Base-by-base conservation (phyloP, 1,140 invertebrate species). In the Brachionus paranguensis region DNA sequence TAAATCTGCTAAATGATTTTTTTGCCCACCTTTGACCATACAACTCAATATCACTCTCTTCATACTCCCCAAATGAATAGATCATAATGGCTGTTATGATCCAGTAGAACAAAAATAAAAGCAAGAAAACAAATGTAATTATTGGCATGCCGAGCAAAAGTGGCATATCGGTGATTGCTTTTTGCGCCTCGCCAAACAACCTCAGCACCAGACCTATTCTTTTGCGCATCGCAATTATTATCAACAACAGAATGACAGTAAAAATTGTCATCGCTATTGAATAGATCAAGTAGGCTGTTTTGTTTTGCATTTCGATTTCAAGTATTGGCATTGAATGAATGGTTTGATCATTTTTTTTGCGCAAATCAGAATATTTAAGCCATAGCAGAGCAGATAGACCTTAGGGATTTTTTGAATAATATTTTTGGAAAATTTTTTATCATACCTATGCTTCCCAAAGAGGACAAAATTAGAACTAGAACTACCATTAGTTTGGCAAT, bases 111-210 rank as follows among this genome's bases (percentile, higher is more conserved):
- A 97, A 91, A 0, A 95, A 91, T 0, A 89, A 88, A 4, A 96
- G 87, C 88, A 96, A 94, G 1, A 96, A 86, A 8, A 94, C 85
- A 92, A 95, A 97, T 0, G 96, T 95, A 85, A 97, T 90, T 53
- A 98, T 88, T 0, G 97, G 97, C 90, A 97, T 98, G 50, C 96
- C 91, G 7, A 98, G 89, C 2, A 94, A 93, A 10, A 94, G 94
- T 85, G 94, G 93, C 85, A 95, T 93, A 72, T 92, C 92, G 55
- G 92, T 93, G 0, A 98, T 93, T 50, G 96, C 96, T 90, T 95
- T 96, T 89, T 95, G 92, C 92, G 95, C 89, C 92, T 94, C 88
- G 68, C 90, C 90, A 83, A 98, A 96, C 1, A 98, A 91, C 7
- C 95, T 94, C 74, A 97, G 94, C 1, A 96, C 96, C 79, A 98